Evolutionary conservation across 2,888 invertebrate genomes (phyloP).

Genomic region (Xylocampa areola): DNA sequence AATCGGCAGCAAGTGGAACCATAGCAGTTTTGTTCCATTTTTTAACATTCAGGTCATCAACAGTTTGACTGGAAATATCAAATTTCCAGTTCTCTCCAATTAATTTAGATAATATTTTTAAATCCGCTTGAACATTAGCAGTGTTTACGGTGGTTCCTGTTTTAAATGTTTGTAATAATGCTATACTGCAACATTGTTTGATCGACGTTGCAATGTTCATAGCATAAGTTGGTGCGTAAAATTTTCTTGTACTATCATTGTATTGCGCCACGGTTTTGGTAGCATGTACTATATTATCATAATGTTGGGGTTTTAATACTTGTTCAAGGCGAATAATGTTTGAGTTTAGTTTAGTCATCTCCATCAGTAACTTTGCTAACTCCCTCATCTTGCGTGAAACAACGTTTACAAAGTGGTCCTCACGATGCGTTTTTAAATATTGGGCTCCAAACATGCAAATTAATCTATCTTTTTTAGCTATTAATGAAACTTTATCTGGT

Average conservation of each 20-base stretch:
- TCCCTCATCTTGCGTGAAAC: too few species aligned
- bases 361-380: too few species aligned
- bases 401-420: too few species aligned
- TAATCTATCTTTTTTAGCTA: slow-evolving; percentile 1
- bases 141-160: slow-evolving; percentile 20
- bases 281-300: slow-evolving; percentile 8
- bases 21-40: background rate
- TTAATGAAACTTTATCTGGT: background rate
- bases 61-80: slow-evolving; percentile 1
- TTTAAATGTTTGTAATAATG: slow-evolving; percentile 33
- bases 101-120: background rate
- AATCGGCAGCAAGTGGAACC: background rate
- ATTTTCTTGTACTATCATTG: slow-evolving; percentile 14
- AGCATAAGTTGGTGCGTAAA: slow-evolving; percentile 40
- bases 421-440: background rate
- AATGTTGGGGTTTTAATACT: slow-evolving; percentile 15
- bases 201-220: slow-evolving; percentile 47
- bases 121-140: slow-evolving; percentile 11
- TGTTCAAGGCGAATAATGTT: slow-evolving; percentile 8
- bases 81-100: slow-evolving; percentile 1
- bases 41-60: slow-evolving; percentile 10
- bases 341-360: too few species aligned
- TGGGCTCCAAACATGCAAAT: background rate
- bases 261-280: background rate
- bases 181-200: slow-evolving; percentile 51